Evolutionary conservation across 2,888 invertebrate genomes (phyloP).

Genomic region (Dicyrtomina minuta): DNA sequence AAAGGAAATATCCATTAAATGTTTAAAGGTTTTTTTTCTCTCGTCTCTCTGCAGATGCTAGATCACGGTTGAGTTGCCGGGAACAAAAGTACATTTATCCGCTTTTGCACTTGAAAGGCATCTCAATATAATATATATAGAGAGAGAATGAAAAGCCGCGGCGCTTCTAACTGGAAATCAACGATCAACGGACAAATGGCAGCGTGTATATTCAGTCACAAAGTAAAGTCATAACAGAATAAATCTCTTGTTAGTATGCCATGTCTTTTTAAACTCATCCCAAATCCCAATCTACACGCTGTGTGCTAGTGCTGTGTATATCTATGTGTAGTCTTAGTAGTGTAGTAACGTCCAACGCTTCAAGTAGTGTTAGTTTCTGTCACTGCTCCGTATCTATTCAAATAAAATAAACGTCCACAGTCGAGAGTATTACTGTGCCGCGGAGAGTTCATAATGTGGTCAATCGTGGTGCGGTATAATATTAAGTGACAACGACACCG

Average conservation of each 20-base stretch:
- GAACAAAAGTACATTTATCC: conserved; percentile 18
- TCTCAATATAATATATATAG: not conserved
- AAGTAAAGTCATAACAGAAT: conserved; percentile 5
- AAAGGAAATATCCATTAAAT: conserved; percentile 26
- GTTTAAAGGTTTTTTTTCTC: not conserved
- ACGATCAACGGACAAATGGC: too few species aligned
- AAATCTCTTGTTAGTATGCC: not conserved
- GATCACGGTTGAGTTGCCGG: conserved; percentile 25
- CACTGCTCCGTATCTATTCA: not conserved
- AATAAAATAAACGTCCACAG: too few species aligned
- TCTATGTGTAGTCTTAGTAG: too few species aligned
- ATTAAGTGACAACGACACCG: conserved; percentile 28
- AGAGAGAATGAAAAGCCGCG: too few species aligned
- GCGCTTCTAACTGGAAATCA: too few species aligned
- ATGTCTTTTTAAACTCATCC: not conserved
- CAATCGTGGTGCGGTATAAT: conserved; percentile 16
- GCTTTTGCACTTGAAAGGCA: not conserved
- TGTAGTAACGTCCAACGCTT: too few species aligned
- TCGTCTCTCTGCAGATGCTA: conserved; percentile 15
- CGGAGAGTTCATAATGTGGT: conserved; percentile 32
- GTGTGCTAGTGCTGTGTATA: not conserved
- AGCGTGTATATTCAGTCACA: too few species aligned
- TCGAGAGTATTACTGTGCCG: not conserved
- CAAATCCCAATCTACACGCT: not conserved
- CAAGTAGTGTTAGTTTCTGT: too few species aligned